Base-by-base conservation (phyloP, 2,113 vertebrate species). In the Ammospiza caudacuta region DNA sequence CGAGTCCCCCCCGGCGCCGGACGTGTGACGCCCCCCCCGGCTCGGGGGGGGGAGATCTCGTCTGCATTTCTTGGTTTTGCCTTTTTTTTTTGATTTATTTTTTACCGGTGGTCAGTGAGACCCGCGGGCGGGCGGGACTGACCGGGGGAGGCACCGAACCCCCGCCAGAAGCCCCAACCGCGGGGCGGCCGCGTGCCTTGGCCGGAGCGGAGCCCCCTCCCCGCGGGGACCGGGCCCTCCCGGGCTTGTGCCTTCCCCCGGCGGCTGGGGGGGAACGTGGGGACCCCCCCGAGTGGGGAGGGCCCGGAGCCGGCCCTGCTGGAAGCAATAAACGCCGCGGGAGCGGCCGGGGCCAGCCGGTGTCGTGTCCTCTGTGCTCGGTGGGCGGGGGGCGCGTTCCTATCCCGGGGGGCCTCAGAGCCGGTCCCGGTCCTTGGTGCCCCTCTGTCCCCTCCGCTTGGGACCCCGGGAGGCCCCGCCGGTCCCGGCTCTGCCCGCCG, bases 301-400 rank as follows among this genome's bases (percentile, higher is more conserved):
- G 41, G 23, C 41, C 21, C 72, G 27, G 15, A 14, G 64, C 33
- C 25, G 61, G 89, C 75, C 68, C 75, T 43, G 75, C 76, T 80
- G 75, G 75, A 62, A 86, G 89, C 83, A 86, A 91, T 91, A 91
- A 91, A 91, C 4, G 83, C 75, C 67, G 61, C 74, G 21, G 61
- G 68, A 80, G 82, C 83, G 68, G 89, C 83, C 68, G 25, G 83
- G 89, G 89, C 83, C 62, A 33, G 2, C 31, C 58, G 37, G 44
- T 52, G 61, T 52, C 46, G 10, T 87, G 89, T 87, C 22, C 4
- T 87, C 8, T 69, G 62, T 86, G 1, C 11, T 8, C 0, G 28
- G 25, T 24, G 15, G n/a, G 54, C 28, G 23, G 2, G 19, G 23
- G 3, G 19, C 1, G 31, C 55, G 37, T 1, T 35, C 19, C 15